These are phyloP conservation scores for Parus major DNA, from an alignment of 2,113 vertebrate species.

Conservation along the genomic window DNA sequence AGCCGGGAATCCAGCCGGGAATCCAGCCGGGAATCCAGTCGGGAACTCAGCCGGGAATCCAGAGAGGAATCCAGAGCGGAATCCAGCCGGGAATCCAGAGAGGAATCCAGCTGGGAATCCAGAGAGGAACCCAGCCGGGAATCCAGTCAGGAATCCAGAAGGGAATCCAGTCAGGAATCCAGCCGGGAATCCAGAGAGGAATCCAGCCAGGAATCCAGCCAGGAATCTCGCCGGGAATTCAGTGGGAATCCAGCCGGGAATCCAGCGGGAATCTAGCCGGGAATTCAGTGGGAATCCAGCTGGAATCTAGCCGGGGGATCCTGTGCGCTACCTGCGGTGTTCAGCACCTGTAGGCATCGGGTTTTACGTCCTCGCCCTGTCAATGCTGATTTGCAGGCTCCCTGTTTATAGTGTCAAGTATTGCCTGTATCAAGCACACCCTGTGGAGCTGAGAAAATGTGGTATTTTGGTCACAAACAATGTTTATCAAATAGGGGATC, in stretches of 20 bases:
- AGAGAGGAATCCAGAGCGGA: neutral
- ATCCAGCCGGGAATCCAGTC: neutral
- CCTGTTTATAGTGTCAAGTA: accelerated
- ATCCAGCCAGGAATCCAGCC: neutral
- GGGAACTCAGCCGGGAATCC: no score
- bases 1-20: neutral
- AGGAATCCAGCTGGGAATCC: neutral
- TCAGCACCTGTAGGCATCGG: accelerated
- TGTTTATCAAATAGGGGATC: neutral
- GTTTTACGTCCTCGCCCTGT: accelerated
- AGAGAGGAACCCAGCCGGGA: neutral
- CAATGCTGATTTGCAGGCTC: accelerated
- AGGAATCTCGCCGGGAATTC: neutral
- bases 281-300: neutral
- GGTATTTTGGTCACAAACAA: accelerated
- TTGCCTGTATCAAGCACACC: accelerated
- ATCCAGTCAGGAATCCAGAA: neutral
- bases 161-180: no score
- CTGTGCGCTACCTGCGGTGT: neutral
- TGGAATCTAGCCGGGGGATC: neutral
- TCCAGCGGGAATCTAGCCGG: neutral
- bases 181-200: neutral
- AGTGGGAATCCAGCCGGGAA: neutral
- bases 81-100: neutral
- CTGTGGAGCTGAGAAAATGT: accelerated